Base-by-base conservation (phyloP, 2,888 invertebrate species). In the Candidula unifasciata region DNA sequence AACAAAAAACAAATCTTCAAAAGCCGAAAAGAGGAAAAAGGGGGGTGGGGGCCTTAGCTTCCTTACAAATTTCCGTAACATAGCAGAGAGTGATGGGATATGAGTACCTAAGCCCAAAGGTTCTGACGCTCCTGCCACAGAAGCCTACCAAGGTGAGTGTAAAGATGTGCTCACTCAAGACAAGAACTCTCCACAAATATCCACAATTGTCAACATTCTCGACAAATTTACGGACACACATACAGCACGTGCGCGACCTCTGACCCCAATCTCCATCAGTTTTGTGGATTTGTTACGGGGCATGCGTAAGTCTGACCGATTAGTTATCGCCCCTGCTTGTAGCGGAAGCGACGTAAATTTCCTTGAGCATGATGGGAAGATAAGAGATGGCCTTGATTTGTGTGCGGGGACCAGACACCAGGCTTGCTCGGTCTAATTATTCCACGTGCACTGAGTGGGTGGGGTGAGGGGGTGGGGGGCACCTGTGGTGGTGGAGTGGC, bases 221-320 rank as follows among this genome's bases (percentile, higher is more conserved):
- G 79, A 79, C 79, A 79, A 79, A 80, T 80, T 69, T 71, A 80
- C 71, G 80, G 27, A 64, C 74, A 73, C 64, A 74, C 73, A 33
- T 71, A 74, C 74, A 73, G 71, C 82, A 82, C 82, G 82, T 82
- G 82, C 64, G 24, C 24, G 27, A 74, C 83, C 77, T 69, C 68
- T 77, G 78, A 83, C 83, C 78, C 78, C 83, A 78, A 77, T 83
- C 83, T 83, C 83, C 37, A 83, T 83, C 69, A 54, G 78, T 83
- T 78, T 60, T 37, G 35, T 44, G 30, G 54, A 37, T 33, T 80
- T 80, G 68, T 80, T 80, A 57, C 44, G 71, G 44, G 27, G 71
- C 69, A 80, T 80, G 80, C 80, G 80, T 71, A 71, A 71, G 80
- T 57, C 80, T 54, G 24, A 35, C 57, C 74, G 82, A 82, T 82